phyloP scores from a whole-genome alignment of 2,888 invertebrate genomes.

The Pyrrhia umbra region DNA sequence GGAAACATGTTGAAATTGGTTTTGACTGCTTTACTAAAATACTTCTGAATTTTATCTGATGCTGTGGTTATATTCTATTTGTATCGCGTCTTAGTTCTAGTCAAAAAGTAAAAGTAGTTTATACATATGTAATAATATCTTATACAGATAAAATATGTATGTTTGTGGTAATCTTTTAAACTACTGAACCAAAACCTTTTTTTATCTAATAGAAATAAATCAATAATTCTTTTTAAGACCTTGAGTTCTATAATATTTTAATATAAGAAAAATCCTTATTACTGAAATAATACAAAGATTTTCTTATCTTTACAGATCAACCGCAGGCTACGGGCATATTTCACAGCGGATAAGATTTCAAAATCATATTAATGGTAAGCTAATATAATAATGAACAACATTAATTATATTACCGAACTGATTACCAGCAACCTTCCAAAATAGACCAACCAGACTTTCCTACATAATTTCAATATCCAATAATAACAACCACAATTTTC shows the following conservation, averaged over 20 bases:
- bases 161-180: too few species aligned
- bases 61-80: background rate
- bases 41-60: slow-evolving; percentile 26
- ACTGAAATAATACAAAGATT: too few species aligned
- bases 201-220: too few species aligned
- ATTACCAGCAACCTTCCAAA: slow-evolving; percentile 72
- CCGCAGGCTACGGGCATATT: slow-evolving; percentile 85
- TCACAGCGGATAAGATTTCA: slow-evolving; percentile 82
- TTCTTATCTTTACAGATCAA: slow-evolving; percentile 79
- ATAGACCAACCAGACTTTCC: slow-evolving; percentile 28
- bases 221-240: too few species aligned
- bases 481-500: background rate
- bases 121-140: too few species aligned
- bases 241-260: too few species aligned
- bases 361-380: slow-evolving; percentile 89
- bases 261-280: too few species aligned
- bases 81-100: too few species aligned
- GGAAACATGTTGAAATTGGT: slow-evolving; percentile 42
- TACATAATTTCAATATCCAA: slow-evolving; percentile 6
- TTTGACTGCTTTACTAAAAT: slow-evolving; percentile 1
- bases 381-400: slow-evolving; percentile 10
- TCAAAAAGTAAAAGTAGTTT: too few species aligned
- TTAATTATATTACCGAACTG: slow-evolving; percentile 13
- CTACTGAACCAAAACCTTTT: too few species aligned
- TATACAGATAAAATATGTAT: background rate